Evolutionary conservation across 2,888 invertebrate genomes (phyloP), one percentile per base, ranked within the genome.

Genomic region (Melanchra persicariae): DNA sequence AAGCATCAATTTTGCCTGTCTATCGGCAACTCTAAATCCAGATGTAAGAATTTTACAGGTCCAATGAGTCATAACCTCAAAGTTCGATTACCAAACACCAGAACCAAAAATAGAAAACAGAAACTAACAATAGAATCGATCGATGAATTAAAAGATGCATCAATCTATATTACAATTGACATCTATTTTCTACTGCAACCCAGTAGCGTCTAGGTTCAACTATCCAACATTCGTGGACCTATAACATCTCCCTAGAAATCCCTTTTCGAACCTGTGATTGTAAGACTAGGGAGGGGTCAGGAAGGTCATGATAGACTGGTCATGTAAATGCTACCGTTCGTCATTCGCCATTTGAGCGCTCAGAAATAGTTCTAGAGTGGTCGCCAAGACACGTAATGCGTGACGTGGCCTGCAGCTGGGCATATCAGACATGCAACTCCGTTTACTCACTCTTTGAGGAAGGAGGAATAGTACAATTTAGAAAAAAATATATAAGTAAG

Each of bases 291-390:
- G 70, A 59, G 64, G 47, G 79, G 60, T 71, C 60, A 49, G 63
- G 70, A 6, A 52, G 80, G 59, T 79, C 81, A 52, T 49, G n/a
- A 75, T 24, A 78, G 10, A 69, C 60, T 88, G 88, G 89, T 81
- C 72, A 75, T 71, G 70, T 77, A 69, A 81, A 79, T 82, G 84
- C 76, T 83, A 84, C 72, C 59, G 90, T 88, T 91, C 91, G 93
- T 93, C 91, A 93, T 91, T 87, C 89, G 90, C 85, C 89, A 90
- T 92, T 91, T 88, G 88, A 88, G 88, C 87, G 93, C 75, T 85
- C 92, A 91, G 90, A 95, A 95, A 95, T 95, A 95, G 94, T 93
- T 80, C 76, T 73, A 77, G 74, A 83, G 75, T 82, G 77, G 82
- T 74, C 81, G 93, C 93, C 93, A 93, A 93, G 91, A 90, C 90